Evolutionary conservation across 2,113 vertebrate genomes (phyloP), one percentile per base, ranked within the genome.

Genomic region (Myocastor coypus): DNA sequence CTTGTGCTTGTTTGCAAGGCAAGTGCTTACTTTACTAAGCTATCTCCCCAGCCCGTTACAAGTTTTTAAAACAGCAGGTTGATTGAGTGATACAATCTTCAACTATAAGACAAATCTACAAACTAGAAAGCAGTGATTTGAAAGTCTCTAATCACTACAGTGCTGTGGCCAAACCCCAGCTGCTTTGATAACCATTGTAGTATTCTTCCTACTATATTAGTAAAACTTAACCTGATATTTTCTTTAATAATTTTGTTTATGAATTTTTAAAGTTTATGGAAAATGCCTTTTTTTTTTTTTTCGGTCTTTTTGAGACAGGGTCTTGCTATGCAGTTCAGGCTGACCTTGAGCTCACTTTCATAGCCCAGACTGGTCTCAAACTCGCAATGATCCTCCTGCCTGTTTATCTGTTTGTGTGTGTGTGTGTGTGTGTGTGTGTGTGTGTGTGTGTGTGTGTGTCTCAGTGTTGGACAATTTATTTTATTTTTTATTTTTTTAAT

Each of bases 191-290:
- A 64, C 2, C 20, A 32, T 57, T 87, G 30, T 42, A 82, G 32
- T 82, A 11, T 71, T 71, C 40, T 64, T 82, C 87, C 81, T 10
- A 40, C 32, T 55, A 20, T 83, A 26, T 78, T 85, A 57, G 42
- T 69, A 59, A 89, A 85, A 46, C 78, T 37, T 52, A 13, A 12
- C 0, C 22, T 24, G 24, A 55, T 12, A n/a, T 55, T 68, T 69
- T n/a, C 68, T 69, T 84, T 19, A 89, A 63, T 95, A 63, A 71
- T n/a, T 85, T 63, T 92, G 61, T 89, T 37, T 84, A 69, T 28
- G 61, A 77, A 69, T 42, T 95, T 92, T 77, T 50, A 75, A 52
- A 89, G 59, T 46, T 84, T 1, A 84, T 69, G 66, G 19, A 19
- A 40, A n/a, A n/a, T n/a, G n/a, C n/a, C n/a, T n/a, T n/a, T n/a